Percentiles rank a stretch among this genome's conserved stretches.
These are phyloP conservation scores for Apteryx owenii DNA, from an alignment of 2,113 vertebrate genomes.

Conservation along the genomic window DNA sequence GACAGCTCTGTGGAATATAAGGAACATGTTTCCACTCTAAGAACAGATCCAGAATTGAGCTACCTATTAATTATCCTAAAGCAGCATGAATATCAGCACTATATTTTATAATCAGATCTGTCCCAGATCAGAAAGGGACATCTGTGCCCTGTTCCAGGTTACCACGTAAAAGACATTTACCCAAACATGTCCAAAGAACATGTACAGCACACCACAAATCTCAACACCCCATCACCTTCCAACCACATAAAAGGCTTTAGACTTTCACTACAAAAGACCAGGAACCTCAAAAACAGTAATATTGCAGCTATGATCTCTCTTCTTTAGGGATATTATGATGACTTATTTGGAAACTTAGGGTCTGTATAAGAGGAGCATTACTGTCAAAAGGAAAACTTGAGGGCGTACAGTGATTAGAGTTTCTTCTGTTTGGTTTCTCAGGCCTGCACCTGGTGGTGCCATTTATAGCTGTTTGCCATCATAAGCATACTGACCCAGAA, in stretches of 20 bases:
- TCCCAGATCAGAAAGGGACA: not conserved
- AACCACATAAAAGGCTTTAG: not conserved
- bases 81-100: not conserved
- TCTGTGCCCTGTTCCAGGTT: not conserved
- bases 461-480: conserved; percentile 32
- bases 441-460: not conserved
- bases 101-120: not conserved
- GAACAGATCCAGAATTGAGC: not conserved
- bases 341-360: not conserved
- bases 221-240: not conserved
- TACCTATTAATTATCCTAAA: not conserved
- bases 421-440: not conserved
- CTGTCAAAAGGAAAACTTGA: not conserved
- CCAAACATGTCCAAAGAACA: not conserved
- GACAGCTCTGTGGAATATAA: not conserved
- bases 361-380: not conserved
- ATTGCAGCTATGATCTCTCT: not conserved
- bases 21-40: not conserved
- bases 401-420: not conserved
- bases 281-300: not conserved
- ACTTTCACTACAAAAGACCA: not conserved
- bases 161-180: not conserved
- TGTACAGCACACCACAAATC: not conserved
- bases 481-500: conserved; percentile 42
- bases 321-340: not conserved